phyloP scores from a whole-genome alignment of 2,888 invertebrate species.

The Ophion obscuratus region DNA sequence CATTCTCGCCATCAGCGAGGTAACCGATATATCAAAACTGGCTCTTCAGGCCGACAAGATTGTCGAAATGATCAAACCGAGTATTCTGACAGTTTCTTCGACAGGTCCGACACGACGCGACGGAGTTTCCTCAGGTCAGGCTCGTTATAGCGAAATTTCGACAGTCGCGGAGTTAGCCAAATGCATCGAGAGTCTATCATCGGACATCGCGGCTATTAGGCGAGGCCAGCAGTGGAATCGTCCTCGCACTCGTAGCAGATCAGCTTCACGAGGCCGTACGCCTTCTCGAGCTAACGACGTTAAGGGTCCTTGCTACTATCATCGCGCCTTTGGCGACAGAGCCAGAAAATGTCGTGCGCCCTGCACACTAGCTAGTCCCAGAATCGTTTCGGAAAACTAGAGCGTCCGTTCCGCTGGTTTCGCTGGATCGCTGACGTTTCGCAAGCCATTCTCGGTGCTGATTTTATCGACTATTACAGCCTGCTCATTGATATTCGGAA shows the following conservation, averaged over 20 bases:
- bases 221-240: neutral
- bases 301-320: conserved; percentile 7
- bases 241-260: neutral
- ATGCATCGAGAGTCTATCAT: neutral
- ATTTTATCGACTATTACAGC: conserved; percentile 19
- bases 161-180: neutral
- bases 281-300: neutral
- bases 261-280: neutral
- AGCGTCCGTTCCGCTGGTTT: neutral
- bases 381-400: conserved; percentile 45
- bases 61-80: neutral
- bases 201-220: neutral
- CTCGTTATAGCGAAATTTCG: neutral
- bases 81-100: neutral
- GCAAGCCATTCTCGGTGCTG: conserved; percentile 32
- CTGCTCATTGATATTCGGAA: conserved; percentile 34
- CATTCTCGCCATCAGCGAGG: conserved; percentile 32
- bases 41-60: conserved; percentile 38
- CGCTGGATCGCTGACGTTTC: conserved; percentile 47
- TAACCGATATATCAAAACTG: conserved; percentile 4
- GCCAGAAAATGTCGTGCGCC: neutral
- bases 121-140: neutral
- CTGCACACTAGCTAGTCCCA: conserved; percentile 13
- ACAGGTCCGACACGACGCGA: neutral
- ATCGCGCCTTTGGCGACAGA: conserved; percentile 16